Base-by-base conservation (phyloP, 30 jellyfish, hydroid and myxozoan species). In the Turritopsis rubra region DNA sequence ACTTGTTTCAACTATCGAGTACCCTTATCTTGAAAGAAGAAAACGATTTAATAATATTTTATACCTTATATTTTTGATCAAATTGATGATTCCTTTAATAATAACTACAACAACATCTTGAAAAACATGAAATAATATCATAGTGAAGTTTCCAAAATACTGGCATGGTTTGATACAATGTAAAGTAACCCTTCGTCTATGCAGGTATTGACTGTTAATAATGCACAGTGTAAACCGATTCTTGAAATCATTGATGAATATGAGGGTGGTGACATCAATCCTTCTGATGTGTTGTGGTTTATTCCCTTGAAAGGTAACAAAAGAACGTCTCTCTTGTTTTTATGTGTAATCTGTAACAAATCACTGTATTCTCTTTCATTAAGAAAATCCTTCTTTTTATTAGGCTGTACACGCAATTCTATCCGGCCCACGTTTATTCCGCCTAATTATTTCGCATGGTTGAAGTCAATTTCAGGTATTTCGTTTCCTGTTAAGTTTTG, bases 161-260 rank as follows among this genome's bases (percentile, higher is more conserved):
- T n/a, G n/a, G n/a, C n/a, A n/a, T n/a, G n/a, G n/a, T n/a, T n/a
- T n/a, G n/a, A n/a, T n/a, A n/a, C n/a, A n/a, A n/a, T n/a, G n/a
- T n/a, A n/a, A n/a, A n/a, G n/a, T n/a, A 24, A 22, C 27, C 29
- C 16, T 75, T 24, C 73, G 4, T n/a, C n/a, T n/a, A n/a, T 80
- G n/a, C 73, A 82, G 88, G 84, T 82, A 65, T 54, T 65, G 19
- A 19, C 88, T 5, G 28, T 65, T 21, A 29, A 24, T 7, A 29
- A 73, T 27, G 88, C 81, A 18, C 91, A 85, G 53, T 88, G 91
- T 87, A 88, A 79, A 53, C 86, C 96, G 24, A 27, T 92, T 79
- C 89, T 85, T 0, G 95, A 88, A 52, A 92, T 92, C 27, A 85
- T 89, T 29, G 98, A 92, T 21, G 92, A 88, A 71, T 92, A 84